phyloP scores from a whole-genome alignment of 2,888 invertebrate genomes.

The Byasa hedistus region DNA sequence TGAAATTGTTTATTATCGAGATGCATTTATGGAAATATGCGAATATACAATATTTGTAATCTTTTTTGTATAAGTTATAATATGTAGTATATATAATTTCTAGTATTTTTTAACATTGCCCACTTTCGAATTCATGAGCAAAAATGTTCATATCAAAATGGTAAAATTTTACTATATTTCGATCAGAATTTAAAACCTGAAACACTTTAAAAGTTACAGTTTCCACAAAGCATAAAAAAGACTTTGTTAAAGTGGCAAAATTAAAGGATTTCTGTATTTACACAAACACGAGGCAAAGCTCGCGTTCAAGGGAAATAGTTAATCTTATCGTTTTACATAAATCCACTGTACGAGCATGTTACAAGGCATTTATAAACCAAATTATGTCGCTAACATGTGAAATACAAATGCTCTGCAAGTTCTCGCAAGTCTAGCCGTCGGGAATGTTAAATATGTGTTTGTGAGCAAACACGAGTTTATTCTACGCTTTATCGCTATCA shows the following conservation, averaged over 20 bases:
- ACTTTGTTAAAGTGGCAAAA: background rate
- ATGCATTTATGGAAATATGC: no score
- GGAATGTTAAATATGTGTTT: slow-evolving; percentile 73
- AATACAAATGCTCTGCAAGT: slow-evolving; percentile 68
- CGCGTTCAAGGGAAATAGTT: slow-evolving; percentile 18
- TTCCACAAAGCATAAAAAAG: background rate
- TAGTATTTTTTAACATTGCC: background rate
- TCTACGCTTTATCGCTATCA: slow-evolving; percentile 69
- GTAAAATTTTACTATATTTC: no score
- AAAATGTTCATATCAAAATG: no score
- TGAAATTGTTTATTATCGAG: no score
- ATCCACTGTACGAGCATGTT: slow-evolving; percentile 42
- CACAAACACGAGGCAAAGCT: slow-evolving; percentile 5
- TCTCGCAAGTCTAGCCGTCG: slow-evolving; percentile 62
- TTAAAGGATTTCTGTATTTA: slow-evolving; percentile 15
- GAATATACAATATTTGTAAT: background rate
- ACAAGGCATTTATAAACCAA: slow-evolving; percentile 61
- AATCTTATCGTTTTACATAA: slow-evolving; percentile 29
- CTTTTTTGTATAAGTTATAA: background rate
- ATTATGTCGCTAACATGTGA: slow-evolving; percentile 68
- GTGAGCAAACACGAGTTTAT: slow-evolving; percentile 74
- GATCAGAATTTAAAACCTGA: no score
- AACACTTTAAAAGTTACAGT: background rate
- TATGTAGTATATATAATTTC: background rate
- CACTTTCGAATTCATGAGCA: background rate